phyloP scores from a whole-genome alignment of 1,140 invertebrate species.

The Cydia strobilella region DNA sequence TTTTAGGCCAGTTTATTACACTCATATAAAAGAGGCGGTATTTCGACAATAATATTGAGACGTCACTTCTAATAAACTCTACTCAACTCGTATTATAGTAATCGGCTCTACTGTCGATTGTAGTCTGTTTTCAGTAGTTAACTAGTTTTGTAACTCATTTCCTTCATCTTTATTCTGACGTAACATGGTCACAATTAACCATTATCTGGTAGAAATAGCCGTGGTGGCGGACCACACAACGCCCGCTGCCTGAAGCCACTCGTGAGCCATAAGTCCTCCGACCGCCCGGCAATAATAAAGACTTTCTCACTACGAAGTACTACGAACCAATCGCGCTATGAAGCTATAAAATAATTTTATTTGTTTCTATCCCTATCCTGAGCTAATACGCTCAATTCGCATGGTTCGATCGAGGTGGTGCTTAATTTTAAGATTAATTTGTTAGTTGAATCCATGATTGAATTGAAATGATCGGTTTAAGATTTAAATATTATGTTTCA shows the following conservation, averaged over 20 bases:
- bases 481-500: too few species aligned
- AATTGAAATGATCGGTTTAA: too few species aligned
- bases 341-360: constrained; percentile 64
- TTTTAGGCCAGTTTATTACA: not conserved
- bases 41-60: too few species aligned
- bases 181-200: constrained; percentile 44
- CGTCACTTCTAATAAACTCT: too few species aligned
- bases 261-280: constrained; percentile 62
- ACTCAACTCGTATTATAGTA: too few species aligned
- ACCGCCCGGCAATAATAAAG: constrained; percentile 56
- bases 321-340: constrained; percentile 54
- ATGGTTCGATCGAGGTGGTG: constrained; percentile 8
- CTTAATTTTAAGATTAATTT: not conserved
- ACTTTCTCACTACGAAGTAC: constrained; percentile 44
- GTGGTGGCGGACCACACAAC: constrained; percentile 59
- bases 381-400: constrained; percentile 39
- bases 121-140: not conserved
- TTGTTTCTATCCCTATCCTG: constrained; percentile 44
- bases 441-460: too few species aligned
- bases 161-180: constrained; percentile 30
- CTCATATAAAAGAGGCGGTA: too few species aligned
- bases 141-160: constrained; percentile 33
- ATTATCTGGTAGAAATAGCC: constrained; percentile 48
- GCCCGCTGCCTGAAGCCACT: constrained; percentile 60
- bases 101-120: not conserved